phyloP scores from a whole-genome alignment of 2,888 invertebrate genomes.

The Toxonevra muliebris region DNA sequence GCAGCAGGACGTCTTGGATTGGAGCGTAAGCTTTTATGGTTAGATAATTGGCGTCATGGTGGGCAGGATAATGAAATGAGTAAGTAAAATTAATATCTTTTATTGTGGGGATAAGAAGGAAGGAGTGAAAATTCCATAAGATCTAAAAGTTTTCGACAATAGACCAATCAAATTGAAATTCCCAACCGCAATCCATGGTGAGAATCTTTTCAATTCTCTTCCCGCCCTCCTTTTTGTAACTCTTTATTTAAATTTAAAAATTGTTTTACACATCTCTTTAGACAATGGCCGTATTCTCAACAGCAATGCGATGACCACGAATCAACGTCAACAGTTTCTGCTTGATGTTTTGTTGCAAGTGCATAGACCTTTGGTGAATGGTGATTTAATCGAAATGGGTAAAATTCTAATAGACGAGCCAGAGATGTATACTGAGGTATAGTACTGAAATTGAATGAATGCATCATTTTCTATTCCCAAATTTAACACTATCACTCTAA shows the following conservation, averaged over 20 bases:
- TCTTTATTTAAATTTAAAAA: slow-evolving; percentile 19
- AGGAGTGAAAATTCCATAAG: too few relatives aligned
- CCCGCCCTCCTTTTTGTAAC: too few relatives aligned
- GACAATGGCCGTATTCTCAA: too few relatives aligned
- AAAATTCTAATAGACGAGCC: slow-evolving; percentile 41
- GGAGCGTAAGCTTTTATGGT: slow-evolving; percentile 18
- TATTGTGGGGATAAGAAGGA: too few relatives aligned
- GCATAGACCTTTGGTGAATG: slow-evolving; percentile 49
- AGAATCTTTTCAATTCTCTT: too few relatives aligned
- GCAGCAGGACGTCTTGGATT: slow-evolving; percentile 29
- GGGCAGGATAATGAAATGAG: slow-evolving; percentile 7
- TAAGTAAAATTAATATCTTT: not conserved
- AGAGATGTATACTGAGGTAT: slow-evolving; percentile 42
- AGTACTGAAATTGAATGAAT: not conserved
- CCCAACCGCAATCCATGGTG: too few relatives aligned
- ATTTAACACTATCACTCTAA: not conserved
- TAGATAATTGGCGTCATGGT: not conserved
- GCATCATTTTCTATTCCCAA: not conserved
- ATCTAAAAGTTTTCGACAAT: too few relatives aligned
- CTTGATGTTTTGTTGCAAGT: slow-evolving; percentile 51
- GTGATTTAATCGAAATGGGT: slow-evolving; percentile 46
- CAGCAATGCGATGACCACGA: slow-evolving; percentile 16
- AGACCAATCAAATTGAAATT: too few relatives aligned
- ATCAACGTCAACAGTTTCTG: slow-evolving; percentile 45
- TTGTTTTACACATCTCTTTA: too few relatives aligned